A percentile compares a stretch with the other conserved stretches of the same genome.
Evolutionary conservation across 2,113 vertebrate species (phyloP).

Genomic region (Chlorodrepanis virens): DNA sequence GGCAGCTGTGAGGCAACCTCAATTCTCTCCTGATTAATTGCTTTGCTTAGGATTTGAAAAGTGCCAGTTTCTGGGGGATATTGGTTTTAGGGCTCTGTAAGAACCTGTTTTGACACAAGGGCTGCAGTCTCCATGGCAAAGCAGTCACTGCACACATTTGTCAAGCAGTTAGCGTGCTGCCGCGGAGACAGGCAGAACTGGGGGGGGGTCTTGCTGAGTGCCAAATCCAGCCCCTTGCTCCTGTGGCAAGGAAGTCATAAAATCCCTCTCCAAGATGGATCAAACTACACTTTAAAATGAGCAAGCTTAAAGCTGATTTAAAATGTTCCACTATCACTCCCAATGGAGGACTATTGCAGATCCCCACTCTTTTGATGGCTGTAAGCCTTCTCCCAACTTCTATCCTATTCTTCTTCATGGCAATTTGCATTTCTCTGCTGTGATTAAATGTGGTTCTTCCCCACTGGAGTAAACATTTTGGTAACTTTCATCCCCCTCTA

Average conservation of each 20-base stretch:
- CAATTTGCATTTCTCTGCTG: not conserved
- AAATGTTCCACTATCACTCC: not conserved
- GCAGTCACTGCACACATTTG: not conserved
- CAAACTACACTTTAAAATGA: not conserved
- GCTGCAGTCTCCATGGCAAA: not conserved
- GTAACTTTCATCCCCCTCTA: not conserved
- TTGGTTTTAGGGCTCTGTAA: not conserved
- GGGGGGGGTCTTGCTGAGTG: not conserved
- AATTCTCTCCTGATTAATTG: not conserved
- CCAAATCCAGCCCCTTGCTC: not conserved
- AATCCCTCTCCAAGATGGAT: not conserved
- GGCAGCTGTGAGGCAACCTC: not conserved
- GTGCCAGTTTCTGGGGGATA: not conserved
- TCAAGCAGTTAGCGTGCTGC: fast-evolving
- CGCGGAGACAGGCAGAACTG: not conserved
- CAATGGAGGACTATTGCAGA: not conserved
- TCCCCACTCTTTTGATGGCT: not conserved
- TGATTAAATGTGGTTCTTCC: not conserved
- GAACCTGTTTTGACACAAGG: not conserved
- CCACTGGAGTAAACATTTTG: not conserved
- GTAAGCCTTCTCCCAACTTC: not conserved
- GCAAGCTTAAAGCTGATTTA: not conserved
- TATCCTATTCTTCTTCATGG: not conserved
- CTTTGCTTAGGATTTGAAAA: not conserved
- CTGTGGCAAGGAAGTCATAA: not conserved